Conservation (phyloP, 2,113 vertebrate species). For the Rhinoderma darwinii region DNA sequence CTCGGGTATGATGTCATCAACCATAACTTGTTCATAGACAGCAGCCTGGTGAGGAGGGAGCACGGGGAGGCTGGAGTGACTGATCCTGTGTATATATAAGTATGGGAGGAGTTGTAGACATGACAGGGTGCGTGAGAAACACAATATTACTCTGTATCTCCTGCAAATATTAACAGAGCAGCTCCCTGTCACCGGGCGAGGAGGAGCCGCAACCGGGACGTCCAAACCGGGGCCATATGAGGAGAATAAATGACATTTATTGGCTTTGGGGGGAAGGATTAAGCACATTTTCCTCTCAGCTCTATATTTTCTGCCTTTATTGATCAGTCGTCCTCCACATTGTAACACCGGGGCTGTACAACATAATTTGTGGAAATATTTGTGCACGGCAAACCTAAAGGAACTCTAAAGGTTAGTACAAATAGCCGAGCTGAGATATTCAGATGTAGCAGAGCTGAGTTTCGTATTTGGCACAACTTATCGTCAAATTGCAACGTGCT, state of each 20-base stretch:
- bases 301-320: background rate
- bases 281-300: background rate
- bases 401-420: background rate
- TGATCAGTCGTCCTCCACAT: background rate
- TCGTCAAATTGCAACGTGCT: background rate
- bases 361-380: background rate
- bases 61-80: background rate
- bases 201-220: background rate
- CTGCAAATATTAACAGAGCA: slow-evolving; percentile 18
- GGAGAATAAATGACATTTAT: background rate
- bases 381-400: background rate
- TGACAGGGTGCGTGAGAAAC: background rate
- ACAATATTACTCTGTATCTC: slow-evolving; percentile 1
- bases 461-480: background rate
- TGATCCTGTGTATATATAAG: background rate
- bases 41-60: background rate
- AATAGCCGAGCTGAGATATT: background rate
- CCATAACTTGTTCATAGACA: background rate
- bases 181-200: background rate
- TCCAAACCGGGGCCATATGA: background rate
- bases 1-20: background rate
- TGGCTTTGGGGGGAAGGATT: background rate
- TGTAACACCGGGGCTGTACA: background rate
- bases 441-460: background rate
- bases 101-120: background rate